Percentiles rank a stretch among this genome's conserved stretches.
These are phyloP conservation scores for Amyelois transitella DNA, from an alignment of 1,140 invertebrate genomes.

Conservation along the genomic window DNA sequence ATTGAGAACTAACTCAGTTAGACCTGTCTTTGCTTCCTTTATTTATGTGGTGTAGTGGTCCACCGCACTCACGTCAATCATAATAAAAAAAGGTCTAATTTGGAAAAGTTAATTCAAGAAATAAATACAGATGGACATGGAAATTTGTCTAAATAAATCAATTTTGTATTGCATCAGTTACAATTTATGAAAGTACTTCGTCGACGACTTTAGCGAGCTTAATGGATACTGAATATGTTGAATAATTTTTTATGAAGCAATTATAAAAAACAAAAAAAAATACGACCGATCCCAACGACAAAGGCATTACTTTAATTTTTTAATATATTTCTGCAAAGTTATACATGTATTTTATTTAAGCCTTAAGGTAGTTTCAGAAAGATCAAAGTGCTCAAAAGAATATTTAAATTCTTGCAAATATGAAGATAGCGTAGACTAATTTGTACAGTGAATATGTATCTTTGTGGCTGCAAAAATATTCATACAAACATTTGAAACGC, in stretches of 20 bases:
- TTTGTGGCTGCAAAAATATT: too few species aligned
- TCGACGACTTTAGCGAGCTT: conserved; percentile 9
- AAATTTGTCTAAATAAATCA: neutral
- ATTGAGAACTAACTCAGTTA: too few species aligned
- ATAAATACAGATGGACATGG: neutral
- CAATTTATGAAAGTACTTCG: neutral
- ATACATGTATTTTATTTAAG: neutral
- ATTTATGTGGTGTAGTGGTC: too few species aligned
- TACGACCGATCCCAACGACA: conserved; percentile 46
- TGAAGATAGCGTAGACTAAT: too few species aligned
- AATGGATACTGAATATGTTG: conserved; percentile 20
- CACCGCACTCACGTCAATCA: neutral
- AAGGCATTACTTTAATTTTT: conserved; percentile 26
- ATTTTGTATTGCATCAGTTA: neutral
- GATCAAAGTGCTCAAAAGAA: neutral
- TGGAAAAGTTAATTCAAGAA: neutral
- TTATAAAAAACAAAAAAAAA: conserved; percentile 41
- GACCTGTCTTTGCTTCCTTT: too few species aligned
- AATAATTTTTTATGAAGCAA: conserved; percentile 29
- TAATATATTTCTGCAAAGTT: conserved; percentile 4
- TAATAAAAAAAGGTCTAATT: neutral
- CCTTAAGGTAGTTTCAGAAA: neutral
- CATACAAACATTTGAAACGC: too few species aligned
- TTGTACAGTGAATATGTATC: too few species aligned
- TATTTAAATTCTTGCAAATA: too few species aligned